A percentile compares a stretch with the other conserved stretches of the same genome.
Evolutionary conservation across 2,888 invertebrate species (phyloP).

Genomic region (Matsumyia berberina): DNA sequence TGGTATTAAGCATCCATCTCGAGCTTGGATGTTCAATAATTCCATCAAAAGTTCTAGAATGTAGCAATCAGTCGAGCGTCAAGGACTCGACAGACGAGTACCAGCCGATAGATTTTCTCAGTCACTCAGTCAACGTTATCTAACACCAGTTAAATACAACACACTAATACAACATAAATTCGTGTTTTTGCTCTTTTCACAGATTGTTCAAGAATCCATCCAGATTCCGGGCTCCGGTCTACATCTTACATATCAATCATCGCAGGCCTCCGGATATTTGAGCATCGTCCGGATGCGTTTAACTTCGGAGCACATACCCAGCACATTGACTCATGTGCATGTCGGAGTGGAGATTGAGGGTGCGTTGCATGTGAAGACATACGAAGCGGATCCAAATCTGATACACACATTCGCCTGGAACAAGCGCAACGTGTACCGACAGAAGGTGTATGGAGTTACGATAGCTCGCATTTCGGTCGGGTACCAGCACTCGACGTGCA

Average conservation of each 20-base stretch:
- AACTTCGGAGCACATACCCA: slow-evolving; percentile 92
- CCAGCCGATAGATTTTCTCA: not conserved
- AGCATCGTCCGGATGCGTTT: slow-evolving; percentile 96
- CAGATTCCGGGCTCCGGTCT: slow-evolving; percentile 96
- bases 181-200: slow-evolving; percentile 78
- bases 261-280: slow-evolving; percentile 96
- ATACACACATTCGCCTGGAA: slow-evolving; percentile 99
- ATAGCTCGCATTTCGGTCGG: slow-evolving; percentile 96
- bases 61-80: slow-evolving; percentile 55
- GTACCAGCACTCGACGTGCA: slow-evolving; percentile 96
- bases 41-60: slow-evolving; percentile 60
- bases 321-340: slow-evolving; percentile 93
- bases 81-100: slow-evolving; percentile 26
- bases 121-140: slow-evolving; percentile 31
- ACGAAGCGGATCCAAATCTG: slow-evolving; percentile 98
- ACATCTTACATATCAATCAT: slow-evolving; percentile 97
- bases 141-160: slow-evolving; percentile 17
- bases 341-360: slow-evolving; percentile 97
- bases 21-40: slow-evolving; percentile 57
- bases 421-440: slow-evolving; percentile 98
- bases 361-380: slow-evolving; percentile 94
- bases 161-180: slow-evolving; percentile 30
- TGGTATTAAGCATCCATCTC: slow-evolving; percentile 44
- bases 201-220: slow-evolving; percentile 98
- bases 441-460: slow-evolving; percentile 96